Evolutionary conservation across 2,888 invertebrate species (phyloP).

Genomic region (Bugula neritina): DNA sequence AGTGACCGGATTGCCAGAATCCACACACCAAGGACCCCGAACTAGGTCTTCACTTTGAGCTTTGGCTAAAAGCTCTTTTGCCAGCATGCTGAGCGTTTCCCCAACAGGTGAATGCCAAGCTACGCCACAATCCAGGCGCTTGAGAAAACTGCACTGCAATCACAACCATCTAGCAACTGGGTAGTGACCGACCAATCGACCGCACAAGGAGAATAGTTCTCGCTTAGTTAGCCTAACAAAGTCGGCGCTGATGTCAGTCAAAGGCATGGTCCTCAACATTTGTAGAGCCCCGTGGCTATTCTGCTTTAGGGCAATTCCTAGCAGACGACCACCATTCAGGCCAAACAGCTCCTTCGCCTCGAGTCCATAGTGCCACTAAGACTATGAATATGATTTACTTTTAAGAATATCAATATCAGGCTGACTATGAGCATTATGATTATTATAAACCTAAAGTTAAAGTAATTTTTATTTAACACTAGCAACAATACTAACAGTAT

Average conservation of each 20-base stretch:
- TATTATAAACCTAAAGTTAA: no score
- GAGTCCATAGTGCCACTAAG: neutral
- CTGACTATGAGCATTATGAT: no score
- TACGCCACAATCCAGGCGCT: neutral
- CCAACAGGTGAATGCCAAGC: conserved; percentile 2
- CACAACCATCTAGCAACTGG: neutral
- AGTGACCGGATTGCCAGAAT: neutral
- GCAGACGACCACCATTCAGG: neutral
- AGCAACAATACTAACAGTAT: no score
- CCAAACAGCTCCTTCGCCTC: neutral
- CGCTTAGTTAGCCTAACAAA: neutral
- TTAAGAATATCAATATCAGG: no score
- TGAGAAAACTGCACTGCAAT: neutral
- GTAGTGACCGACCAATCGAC: neutral
- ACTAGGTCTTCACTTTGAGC: neutral
- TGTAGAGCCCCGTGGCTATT: neutral
- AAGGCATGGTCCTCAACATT: neutral
- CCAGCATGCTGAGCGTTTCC: neutral
- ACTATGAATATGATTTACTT: no score
- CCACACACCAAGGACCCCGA: neutral
- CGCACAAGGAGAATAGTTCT: neutral
- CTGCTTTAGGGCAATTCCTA: conserved; percentile 1
- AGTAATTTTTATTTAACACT: no score
- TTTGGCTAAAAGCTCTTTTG: neutral
- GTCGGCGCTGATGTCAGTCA: neutral